Percentiles rank a stretch among this genome's conserved stretches.
These are phyloP conservation scores for Malurus elegans DNA, from an alignment of 2,113 vertebrate genomes.

Conservation along the genomic window DNA sequence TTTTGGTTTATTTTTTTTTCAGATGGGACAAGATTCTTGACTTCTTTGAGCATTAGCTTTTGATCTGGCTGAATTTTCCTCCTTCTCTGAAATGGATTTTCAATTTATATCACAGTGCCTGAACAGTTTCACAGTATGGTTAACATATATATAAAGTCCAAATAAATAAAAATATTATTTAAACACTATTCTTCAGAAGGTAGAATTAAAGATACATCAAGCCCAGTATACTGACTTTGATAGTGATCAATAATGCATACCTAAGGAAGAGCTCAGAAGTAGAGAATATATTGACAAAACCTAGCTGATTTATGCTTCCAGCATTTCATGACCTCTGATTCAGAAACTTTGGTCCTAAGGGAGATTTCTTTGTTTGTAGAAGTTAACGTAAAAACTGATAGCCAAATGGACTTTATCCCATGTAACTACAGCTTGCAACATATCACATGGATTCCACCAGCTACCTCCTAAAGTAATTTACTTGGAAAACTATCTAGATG, in stretches of 20 bases:
- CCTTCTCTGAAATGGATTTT: background rate
- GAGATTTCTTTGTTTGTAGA: background rate
- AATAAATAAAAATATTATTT: background rate
- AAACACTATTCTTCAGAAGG: background rate
- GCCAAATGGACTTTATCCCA: background rate
- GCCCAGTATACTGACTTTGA: background rate
- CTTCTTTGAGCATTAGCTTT: background rate
- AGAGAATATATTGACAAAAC: background rate
- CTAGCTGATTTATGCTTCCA: background rate
- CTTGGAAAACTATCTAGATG: background rate
- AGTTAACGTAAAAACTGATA: background rate
- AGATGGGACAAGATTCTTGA: background rate
- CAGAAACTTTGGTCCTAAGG: background rate
- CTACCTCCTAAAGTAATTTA: background rate
- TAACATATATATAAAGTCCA: background rate
- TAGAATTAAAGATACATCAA: background rate
- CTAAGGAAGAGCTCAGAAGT: background rate
- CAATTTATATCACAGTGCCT: background rate
- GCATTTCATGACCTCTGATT: background rate
- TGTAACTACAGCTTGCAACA: background rate
- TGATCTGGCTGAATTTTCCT: background rate
- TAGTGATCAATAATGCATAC: background rate
- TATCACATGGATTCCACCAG: background rate
- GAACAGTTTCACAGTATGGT: background rate
- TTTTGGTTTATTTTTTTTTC: background rate